Evolutionary conservation across 2,113 vertebrate genomes (phyloP).

Genomic region (Prunella himalayana): DNA sequence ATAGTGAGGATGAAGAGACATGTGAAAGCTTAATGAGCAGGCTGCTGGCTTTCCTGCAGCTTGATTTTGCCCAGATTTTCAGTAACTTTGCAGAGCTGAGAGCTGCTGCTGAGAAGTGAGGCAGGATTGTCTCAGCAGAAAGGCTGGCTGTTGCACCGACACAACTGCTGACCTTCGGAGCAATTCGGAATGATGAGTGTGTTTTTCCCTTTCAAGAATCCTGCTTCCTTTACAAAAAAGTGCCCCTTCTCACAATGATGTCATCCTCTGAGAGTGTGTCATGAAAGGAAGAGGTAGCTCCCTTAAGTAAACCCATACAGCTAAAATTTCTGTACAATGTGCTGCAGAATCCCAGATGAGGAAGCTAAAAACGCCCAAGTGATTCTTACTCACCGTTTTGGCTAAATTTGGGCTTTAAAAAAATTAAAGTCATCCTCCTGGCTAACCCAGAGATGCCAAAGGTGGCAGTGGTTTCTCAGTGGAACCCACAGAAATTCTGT

Average conservation of each 20-base stretch:
- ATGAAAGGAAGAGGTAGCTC: background rate
- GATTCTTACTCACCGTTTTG: background rate
- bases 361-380: background rate
- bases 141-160: rapidly evolving
- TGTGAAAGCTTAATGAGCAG: background rate
- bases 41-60: background rate
- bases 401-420: background rate
- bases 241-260: background rate
- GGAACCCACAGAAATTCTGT: background rate
- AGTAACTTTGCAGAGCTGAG: background rate
- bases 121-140: background rate
- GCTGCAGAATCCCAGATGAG: background rate
- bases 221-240: background rate
- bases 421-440: background rate
- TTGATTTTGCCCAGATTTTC: background rate
- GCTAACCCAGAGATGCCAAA: background rate
- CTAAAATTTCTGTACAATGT: background rate
- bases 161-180: background rate
- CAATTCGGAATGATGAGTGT: background rate
- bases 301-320: background rate
- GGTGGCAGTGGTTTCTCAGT: background rate
- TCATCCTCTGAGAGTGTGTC: background rate
- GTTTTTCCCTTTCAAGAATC: background rate
- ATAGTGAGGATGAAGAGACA: background rate
- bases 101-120: background rate